A percentile compares a stretch with the other conserved stretches of the same genome.
Evolutionary conservation across 2,888 invertebrate species (phyloP).

Genomic region (Polietes domitor): DNA sequence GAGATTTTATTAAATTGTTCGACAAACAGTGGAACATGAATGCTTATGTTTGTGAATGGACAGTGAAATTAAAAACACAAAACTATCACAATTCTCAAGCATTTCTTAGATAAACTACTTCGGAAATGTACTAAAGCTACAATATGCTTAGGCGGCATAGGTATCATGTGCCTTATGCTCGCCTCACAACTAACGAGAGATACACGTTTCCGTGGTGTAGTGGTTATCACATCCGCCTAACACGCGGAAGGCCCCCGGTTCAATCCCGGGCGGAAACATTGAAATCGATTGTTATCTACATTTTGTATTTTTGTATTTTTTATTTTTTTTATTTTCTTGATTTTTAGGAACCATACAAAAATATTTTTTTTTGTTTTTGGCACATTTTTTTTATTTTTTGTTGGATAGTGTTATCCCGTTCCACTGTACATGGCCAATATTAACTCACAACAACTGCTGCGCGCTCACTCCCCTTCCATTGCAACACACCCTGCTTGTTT

Average conservation of each 20-base stretch:
- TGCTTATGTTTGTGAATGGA: no score
- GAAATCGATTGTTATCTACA: no score
- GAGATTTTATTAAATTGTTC: not conserved
- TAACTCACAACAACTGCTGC: not conserved
- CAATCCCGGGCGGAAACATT: constrained; percentile 81
- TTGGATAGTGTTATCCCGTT: not conserved
- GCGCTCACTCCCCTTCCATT: not conserved
- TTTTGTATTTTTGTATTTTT: no score
- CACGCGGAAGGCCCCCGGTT: constrained; percentile 82
- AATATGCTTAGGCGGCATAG: no score
- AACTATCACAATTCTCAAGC: no score
- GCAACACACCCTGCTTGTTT: not conserved
- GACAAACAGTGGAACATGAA: not conserved
- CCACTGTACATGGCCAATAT: not conserved
- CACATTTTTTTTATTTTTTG: not conserved
- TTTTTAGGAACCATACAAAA: no score
- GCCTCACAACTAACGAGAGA: no score
- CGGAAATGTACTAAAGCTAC: no score
- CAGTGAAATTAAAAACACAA: no score
- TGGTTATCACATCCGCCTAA: constrained; percentile 82
- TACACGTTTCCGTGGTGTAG: constrained; percentile 81
- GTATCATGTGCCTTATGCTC: no score
- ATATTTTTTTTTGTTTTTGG: not conserved
- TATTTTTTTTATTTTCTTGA: no score
- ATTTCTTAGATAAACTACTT: no score